Base-by-base conservation (phyloP, 2,888 invertebrate species). In the Nomada fabriciana region DNA sequence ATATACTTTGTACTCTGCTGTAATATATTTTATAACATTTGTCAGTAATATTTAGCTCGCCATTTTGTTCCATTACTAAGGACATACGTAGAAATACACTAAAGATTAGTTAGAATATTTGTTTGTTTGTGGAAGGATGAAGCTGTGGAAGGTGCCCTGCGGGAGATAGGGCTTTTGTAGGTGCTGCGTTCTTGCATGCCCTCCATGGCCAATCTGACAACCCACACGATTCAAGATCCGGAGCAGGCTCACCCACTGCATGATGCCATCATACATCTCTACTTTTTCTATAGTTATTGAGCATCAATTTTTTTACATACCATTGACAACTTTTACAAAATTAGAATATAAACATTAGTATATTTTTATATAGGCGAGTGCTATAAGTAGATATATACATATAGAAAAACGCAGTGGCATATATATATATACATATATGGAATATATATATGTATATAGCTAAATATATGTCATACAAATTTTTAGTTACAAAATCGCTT, bases 121-220 rank as follows among this genome's bases (percentile, higher is more conserved):
- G 90, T 93, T 92, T 93, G 91, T 93, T 93, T 93, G 92, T 92
- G 90, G 91, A 95, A 97, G 98, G 98, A 98, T 95, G 98, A 98
- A 96, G 98, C 97, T 93, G 97, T 98, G 95, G 98, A 98, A 95
- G 97, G 97, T 94, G 97, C 98, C 94, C 97, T 98, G 94, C 97
- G 97, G 94, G 98, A 98, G 95, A 97, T 98, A 95, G 98, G 98
- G 94, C 96, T 98, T 94, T 97, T 98, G 94, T 98, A 96, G 94
- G 90, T 89, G 89, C 86, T 87, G 86, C 87, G 80, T 89, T 87
- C 88, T 87, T 86, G 80, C 88, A 86, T 88, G 89, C 87, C 87
- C 91, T 88, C 89, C 89, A 87, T 87, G 90, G 83, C 86, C 89
- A 88, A 89, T 85, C 79, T 83, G 88, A 76, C 86, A 87, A 85